A percentile compares a stretch with the other conserved stretches of the same genome.
Evolutionary conservation across 2,797 vertebrate genomes (phyloP).

Genomic region (Enteromius argenteus): DNA sequence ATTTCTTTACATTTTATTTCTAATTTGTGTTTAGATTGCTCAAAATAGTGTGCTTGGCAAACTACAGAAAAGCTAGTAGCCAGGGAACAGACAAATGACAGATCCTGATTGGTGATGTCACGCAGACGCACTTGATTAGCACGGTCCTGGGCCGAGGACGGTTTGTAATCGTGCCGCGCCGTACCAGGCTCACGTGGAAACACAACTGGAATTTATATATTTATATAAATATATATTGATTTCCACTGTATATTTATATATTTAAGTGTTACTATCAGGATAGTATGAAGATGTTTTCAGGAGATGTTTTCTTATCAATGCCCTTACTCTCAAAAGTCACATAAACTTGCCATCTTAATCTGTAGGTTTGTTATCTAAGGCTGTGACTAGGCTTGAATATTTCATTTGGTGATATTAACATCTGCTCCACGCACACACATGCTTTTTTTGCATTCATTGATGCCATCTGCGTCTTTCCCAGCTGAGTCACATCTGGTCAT

Average conservation of each 20-base stretch:
- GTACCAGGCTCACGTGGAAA: no score
- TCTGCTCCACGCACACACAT: slow-evolving; percentile 11
- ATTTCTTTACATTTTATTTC: no score
- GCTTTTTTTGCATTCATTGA: slow-evolving; percentile 11
- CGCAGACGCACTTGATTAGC: no score
- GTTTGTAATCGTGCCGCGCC: no score
- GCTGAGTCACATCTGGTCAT: slow-evolving; percentile 37
- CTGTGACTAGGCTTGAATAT: slow-evolving; percentile 34
- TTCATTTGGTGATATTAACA: slow-evolving; percentile 31
- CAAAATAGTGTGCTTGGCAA: no score
- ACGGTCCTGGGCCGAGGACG: no score
- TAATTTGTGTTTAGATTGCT: no score
- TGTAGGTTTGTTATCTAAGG: slow-evolving; percentile 4
- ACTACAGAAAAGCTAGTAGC: no score
- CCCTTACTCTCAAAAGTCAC: neutral
- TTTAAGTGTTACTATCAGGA: neutral
- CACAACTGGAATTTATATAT: no score
- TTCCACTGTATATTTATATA: neutral
- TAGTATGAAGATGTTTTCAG: neutral
- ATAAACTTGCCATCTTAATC: slow-evolving; percentile 4
- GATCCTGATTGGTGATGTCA: no score
- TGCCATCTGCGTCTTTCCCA: slow-evolving; percentile 23
- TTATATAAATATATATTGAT: neutral
- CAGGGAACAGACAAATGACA: no score
- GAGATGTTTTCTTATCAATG: neutral